phyloP scores from a whole-genome alignment of 2,888 invertebrate species.

The Brachyopa scutellaris region DNA sequence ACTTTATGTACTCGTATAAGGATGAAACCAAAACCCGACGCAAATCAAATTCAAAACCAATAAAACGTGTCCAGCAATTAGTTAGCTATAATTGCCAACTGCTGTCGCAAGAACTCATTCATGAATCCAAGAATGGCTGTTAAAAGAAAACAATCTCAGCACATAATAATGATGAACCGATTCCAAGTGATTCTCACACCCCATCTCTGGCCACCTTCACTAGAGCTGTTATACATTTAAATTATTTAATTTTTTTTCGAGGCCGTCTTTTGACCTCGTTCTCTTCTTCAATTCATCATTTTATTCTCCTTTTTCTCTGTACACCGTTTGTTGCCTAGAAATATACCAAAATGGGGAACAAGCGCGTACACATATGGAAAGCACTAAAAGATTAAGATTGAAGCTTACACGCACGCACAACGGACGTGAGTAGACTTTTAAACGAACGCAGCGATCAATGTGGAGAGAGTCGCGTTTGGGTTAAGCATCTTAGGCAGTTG shows the following conservation, averaged over 20 bases:
- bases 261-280: conserved; percentile 63
- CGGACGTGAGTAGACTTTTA: conserved; percentile 47
- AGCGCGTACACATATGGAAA: conserved; percentile 10
- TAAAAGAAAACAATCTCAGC: neutral
- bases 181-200: conserved; percentile 34
- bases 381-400: conserved; percentile 39
- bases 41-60: conserved; percentile 8
- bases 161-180: conserved; percentile 28
- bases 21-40: conserved; percentile 22
- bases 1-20: neutral
- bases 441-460: too few relatives aligned
- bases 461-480: conserved; percentile 1
- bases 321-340: conserved; percentile 1
- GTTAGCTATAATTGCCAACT: conserved; percentile 7
- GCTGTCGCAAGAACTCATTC: conserved; percentile 21
- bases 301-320: conserved; percentile 11
- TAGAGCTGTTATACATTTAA: conserved; percentile 26
- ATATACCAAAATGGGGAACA: conserved; percentile 1
- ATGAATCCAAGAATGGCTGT: conserved; percentile 31
- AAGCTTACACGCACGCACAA: conserved; percentile 61
- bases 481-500: conserved; percentile 8
- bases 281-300: neutral
- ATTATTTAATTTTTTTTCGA: conserved; percentile 37
- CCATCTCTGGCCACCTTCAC: conserved; percentile 12
- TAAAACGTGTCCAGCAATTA: conserved; percentile 30